A percentile compares a stretch with the other conserved stretches of the same genome.
These are phyloP conservation scores for Drosophila aff. DNA, from an alignment of 1,140 invertebrate genomes.

Conservation along the genomic window DNA sequence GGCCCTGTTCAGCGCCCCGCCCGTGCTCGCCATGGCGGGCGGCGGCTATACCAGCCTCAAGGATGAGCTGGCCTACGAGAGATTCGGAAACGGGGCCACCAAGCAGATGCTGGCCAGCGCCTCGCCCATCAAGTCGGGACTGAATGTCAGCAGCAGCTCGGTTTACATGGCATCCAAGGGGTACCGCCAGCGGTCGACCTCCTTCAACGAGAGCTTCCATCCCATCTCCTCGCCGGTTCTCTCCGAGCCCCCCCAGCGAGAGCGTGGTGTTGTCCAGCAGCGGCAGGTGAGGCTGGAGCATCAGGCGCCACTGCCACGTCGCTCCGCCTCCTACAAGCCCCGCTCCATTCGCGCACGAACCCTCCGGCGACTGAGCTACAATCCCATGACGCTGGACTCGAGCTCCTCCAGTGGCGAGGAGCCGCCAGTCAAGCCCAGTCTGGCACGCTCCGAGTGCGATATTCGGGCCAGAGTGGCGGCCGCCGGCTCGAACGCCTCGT, in stretches of 20 bases:
- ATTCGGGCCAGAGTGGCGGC: slow-evolving; percentile 74
- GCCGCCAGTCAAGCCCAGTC: slow-evolving; percentile 64
- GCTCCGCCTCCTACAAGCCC: slow-evolving; percentile 76
- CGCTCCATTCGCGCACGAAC: slow-evolving; percentile 86
- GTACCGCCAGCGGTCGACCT: slow-evolving; percentile 81
- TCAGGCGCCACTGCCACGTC: slow-evolving; percentile 45
- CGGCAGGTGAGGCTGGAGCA: slow-evolving; percentile 45
- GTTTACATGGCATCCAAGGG: slow-evolving; percentile 62
- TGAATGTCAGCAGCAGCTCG: slow-evolving; percentile 66
- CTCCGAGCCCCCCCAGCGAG: slow-evolving; percentile 56
- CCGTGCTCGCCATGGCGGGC: slow-evolving; percentile 46
- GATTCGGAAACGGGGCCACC: slow-evolving; percentile 64
- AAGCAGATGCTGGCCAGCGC: slow-evolving; percentile 73
- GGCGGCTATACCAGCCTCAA: slow-evolving; percentile 47
- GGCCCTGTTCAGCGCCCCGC: slow-evolving; percentile 58
- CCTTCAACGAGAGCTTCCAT: slow-evolving; percentile 84
- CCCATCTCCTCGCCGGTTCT: slow-evolving; percentile 81
- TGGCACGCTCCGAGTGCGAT: slow-evolving; percentile 85
- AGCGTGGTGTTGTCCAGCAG: slow-evolving; percentile 37
- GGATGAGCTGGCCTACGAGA: slow-evolving; percentile 61
- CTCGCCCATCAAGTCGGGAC: slow-evolving; percentile 71
- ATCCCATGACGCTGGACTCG: slow-evolving; percentile 86
- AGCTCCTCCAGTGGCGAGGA: slow-evolving; percentile 83
- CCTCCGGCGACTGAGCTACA: slow-evolving; percentile 86
- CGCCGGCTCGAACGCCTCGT: slow-evolving; percentile 51